Evolutionary conservation across 2,888 invertebrate genomes (phyloP).

Genomic region (Alitta virens): DNA sequence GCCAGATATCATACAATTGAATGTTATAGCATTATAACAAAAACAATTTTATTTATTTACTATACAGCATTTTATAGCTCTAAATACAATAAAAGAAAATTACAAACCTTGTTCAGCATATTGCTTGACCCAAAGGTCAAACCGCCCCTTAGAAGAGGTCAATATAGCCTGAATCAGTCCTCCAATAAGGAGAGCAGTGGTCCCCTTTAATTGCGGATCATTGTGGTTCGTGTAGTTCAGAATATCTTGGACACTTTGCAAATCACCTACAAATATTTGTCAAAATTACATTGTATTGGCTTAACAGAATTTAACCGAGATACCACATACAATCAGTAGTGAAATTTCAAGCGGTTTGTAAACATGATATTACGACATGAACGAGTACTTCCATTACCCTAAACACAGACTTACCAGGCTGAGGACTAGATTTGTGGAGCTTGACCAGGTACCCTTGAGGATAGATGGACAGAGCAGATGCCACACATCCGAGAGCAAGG

Average conservation of each 20-base stretch:
- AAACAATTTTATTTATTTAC: no score
- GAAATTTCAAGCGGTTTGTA: no score
- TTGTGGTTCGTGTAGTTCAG: constrained; percentile 70
- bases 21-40: no score
- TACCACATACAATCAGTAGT: no score
- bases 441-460: constrained; percentile 71
- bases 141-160: constrained; percentile 40
- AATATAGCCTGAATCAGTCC: constrained; percentile 63
- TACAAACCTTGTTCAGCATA: constrained; percentile 5
- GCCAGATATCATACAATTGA: no score
- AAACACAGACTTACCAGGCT: constrained; percentile 23
- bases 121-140: constrained; percentile 26
- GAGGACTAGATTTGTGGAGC: constrained; percentile 53
- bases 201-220: constrained; percentile 80
- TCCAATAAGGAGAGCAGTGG: constrained; percentile 67
- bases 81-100: no score
- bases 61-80: no score
- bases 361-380: no score
- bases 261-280: constrained; percentile 30
- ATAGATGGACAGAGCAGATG: constrained; percentile 71
- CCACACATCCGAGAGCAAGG: constrained; percentile 79
- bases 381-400: no score
- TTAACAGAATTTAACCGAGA: no score
- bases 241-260: constrained; percentile 71
- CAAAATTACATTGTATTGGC: no score